Evolutionary conservation across 1,140 invertebrate species (phyloP), one percentile per base, ranked within the genome.

Genomic region (Drosophila lowei): DNA sequence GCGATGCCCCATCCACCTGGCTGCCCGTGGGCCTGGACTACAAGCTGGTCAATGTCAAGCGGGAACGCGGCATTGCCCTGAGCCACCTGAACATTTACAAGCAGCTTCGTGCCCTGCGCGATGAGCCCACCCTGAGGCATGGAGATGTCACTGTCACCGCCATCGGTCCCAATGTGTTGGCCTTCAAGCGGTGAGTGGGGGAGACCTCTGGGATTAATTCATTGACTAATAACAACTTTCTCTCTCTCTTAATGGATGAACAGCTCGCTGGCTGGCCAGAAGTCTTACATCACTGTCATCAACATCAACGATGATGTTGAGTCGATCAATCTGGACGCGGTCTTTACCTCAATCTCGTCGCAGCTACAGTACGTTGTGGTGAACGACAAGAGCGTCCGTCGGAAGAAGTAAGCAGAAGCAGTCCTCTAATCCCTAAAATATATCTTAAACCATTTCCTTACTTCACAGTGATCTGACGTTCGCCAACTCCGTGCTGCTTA

Each of bases 11-110:
- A 1, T 92, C 76, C 5, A 94, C 95, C 1, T 97, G 96, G 95
- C 88, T 97, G 8, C 95, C 95, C 1, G 85, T 95, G 2, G 91
- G 93, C 67, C 62, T 89, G 0, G 91, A 94, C 71, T 95, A 94
- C 68, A 74, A 72, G 25, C 64, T 74, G 13, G 78, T 92, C 7
- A 95, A 95, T 77, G 92, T 94, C 0, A 85, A 92, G 63, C 73
- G 62, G 34, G 92, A 94, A 74, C 65, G 85, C 8, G 72, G 74
- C 15, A 77, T 83, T 54, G 46, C 85, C 5, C 59, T 79, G 0
- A 91, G 91, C 54, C 85, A 91, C 55, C 56, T 91, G 16, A 91
- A 91, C 18, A 48, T 91, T 30, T 92, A 84, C 72, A 91, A 91
- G 63, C 77, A 86, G 41, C 61, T 92, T 21, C 75, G 83, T 11